phyloP scores from a whole-genome alignment of 1,140 invertebrate genomes.

The Eurosta solidaginis region DNA sequence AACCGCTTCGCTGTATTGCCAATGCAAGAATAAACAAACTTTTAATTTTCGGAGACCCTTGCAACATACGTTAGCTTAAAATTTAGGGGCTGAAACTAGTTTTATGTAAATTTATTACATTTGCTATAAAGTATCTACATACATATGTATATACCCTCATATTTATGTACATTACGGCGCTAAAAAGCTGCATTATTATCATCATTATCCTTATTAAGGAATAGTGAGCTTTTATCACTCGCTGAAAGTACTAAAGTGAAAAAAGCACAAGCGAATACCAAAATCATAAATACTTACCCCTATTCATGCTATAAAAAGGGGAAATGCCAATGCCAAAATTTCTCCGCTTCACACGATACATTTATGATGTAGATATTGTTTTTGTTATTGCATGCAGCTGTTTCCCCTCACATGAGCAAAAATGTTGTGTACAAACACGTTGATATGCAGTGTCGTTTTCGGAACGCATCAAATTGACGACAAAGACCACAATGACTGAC shows the following conservation, averaged over 20 bases:
- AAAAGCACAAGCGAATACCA: neutral
- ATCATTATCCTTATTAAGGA: neutral
- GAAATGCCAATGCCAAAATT: neutral
- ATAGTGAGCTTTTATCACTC: neutral
- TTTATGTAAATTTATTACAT: neutral
- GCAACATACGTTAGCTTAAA: no score
- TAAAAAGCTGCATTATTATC: neutral
- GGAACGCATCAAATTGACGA: conserved; percentile 11
- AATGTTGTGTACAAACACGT: neutral
- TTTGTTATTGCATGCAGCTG: neutral
- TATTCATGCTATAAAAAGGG: conserved; percentile 32
- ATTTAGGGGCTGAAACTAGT: no score
- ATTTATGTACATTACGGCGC: no score
- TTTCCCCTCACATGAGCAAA: neutral
- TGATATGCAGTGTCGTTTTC: neutral
- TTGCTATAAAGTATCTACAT: neutral
- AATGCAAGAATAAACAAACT: no score
- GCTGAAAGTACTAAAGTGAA: no score
- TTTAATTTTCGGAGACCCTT: no score
- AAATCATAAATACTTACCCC: conserved; percentile 10
- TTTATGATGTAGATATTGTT: no score
- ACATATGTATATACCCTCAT: no score
- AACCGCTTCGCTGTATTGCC: no score
- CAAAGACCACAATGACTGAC: conserved; percentile 8
- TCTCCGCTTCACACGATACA: neutral